These are phyloP conservation scores for Drosophila ananassae DNA, from an alignment of 1,140 invertebrate genomes.

Conservation along the genomic window DNA sequence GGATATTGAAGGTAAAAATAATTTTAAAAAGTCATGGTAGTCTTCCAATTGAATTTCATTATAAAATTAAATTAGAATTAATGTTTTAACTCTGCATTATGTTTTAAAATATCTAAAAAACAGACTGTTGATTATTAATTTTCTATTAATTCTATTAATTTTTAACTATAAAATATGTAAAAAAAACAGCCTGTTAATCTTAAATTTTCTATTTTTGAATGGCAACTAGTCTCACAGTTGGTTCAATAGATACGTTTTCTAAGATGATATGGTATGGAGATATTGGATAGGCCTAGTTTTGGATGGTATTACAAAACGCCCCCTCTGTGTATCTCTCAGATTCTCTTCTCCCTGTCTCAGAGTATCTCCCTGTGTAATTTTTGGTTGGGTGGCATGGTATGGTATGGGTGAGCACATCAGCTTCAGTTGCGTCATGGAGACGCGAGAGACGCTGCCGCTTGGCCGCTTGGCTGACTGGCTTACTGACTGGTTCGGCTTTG, in stretches of 20 bases:
- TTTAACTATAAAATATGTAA: too few species aligned
- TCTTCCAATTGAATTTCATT: too few species aligned
- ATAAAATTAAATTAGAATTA: too few species aligned
- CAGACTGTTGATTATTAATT: too few species aligned
- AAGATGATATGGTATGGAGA: slow-evolving; percentile 38
- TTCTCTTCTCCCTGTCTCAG: slow-evolving; percentile 20
- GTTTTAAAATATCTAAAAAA: too few species aligned
- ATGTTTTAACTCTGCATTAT: too few species aligned
- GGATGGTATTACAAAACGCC: slow-evolving; percentile 45
- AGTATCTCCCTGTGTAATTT: neutral
- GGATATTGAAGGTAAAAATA: too few species aligned
- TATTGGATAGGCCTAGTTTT: slow-evolving; percentile 50
- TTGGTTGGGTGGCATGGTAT: neutral
- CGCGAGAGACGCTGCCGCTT: slow-evolving; percentile 47
- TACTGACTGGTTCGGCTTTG: slow-evolving; percentile 81
- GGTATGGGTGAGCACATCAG: slow-evolving; percentile 46
- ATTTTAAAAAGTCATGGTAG: too few species aligned
- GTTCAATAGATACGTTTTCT: slow-evolving; percentile 56
- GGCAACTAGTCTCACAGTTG: slow-evolving; percentile 1
- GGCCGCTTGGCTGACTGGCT: slow-evolving; percentile 27
- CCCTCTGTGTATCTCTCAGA: slow-evolving; percentile 28
- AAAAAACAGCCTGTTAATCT: too few species aligned
- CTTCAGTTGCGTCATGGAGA: slow-evolving; percentile 65
- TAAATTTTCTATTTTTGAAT: neutral
- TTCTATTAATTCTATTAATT: too few species aligned